Percentiles rank a stretch among this genome's conserved stretches.
phyloP scores from a whole-genome alignment of 2,888 invertebrate species.

The Podabrus alpinus region DNA sequence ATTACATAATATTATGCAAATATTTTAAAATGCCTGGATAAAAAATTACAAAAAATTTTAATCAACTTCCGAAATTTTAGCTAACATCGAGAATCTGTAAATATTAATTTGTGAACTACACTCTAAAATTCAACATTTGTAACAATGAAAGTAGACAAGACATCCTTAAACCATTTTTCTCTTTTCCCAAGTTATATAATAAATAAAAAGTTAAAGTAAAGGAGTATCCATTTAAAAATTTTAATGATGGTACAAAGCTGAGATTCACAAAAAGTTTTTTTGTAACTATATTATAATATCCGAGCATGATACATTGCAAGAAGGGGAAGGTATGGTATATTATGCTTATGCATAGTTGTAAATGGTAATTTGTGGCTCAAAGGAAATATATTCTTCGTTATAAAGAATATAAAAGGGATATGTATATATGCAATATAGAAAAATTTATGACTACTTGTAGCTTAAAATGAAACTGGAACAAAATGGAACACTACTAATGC shows the following conservation, averaged over 20 bases:
- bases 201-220: not conserved
- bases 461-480: not conserved
- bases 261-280: not conserved
- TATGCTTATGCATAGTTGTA: not conserved
- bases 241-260: not conserved
- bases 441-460: not conserved
- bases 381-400: not conserved
- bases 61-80: too few species aligned
- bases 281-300: not conserved
- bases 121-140: not conserved
- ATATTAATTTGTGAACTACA: too few species aligned
- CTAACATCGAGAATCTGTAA: too few species aligned
- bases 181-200: not conserved
- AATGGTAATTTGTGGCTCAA: not conserved
- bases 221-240: not conserved
- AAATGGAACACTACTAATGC: not conserved
- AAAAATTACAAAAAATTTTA: too few species aligned
- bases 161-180: not conserved
- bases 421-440: not conserved
- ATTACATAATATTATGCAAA: too few species aligned
- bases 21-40: too few species aligned
- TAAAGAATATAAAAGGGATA: not conserved
- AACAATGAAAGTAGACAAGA: not conserved
- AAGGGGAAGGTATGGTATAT: not conserved
- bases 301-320: not conserved